Base-by-base conservation (phyloP, 2,797 vertebrate genomes). In the Hypotaenidia philippensis region DNA sequence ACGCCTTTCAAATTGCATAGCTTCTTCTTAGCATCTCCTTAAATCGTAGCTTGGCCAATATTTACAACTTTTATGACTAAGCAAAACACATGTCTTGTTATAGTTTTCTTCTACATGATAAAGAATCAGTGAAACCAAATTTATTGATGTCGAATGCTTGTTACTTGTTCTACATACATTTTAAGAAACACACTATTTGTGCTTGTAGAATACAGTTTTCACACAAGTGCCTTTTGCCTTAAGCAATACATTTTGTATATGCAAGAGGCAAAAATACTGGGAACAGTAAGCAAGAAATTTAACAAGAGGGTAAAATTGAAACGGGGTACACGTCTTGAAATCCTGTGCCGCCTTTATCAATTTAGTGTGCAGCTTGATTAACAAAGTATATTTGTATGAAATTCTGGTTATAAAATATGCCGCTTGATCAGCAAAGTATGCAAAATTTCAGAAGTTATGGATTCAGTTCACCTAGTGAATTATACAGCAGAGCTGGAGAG, bases 381-480 rank as follows among this genome's bases (percentile, higher is more conserved):
- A 36, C 64, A 64, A 91, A 75, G 23, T 57, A 76, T 21, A 34
- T 91, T 18, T 25, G 27, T 87, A n/a, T 34, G 50, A 95, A 93
- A 89, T 65, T 81, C 40, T 56, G 53, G 21, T 74, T 81, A 77
- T 88, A n/a, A 95, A 95, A 87, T 44, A 71, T 83, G n/a, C 49
- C 71, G 65, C 61, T 93, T 96, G 56, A 92, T 85, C 23, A 57
- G n/a, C 31, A 87, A 83, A 87, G 60, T 21, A 87, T 11, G 29
- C 23, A 77, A 31, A 85, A 89, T 83, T 66, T 69, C 63, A 66
- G 36, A 69, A 86, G 66, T 36, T 87, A 78, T 4, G 6, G 31
- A 69, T 50, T 61, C 50, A 59, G 25, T 45, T 94, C 32, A 56
- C 52, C 40, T 50, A 63, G 47, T 83, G 63, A 97, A 85, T 97